Evolutionary conservation across 1,140 invertebrate species (phyloP).

Genomic region (Radopholus similis): DNA sequence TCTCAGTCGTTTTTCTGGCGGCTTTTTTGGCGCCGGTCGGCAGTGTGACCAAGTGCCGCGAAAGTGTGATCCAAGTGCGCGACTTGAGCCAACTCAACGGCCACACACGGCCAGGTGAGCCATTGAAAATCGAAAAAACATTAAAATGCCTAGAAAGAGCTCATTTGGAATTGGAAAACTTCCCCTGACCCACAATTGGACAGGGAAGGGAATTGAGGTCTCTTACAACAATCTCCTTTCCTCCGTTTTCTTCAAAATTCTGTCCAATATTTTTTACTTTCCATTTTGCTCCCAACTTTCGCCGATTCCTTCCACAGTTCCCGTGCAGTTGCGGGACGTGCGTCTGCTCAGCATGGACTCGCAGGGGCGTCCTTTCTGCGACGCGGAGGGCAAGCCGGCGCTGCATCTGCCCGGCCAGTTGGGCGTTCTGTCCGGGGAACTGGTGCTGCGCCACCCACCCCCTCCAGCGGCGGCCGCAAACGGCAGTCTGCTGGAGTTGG

Average conservation of each 20-base stretch:
- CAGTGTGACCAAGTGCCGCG: not conserved
- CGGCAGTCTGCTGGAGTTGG: not conserved
- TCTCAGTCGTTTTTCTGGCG: not conserved
- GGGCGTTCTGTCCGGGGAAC: not conserved
- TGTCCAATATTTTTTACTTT: no score
- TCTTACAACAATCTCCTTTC: not conserved
- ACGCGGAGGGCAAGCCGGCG: not conserved
- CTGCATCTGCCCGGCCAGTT: constrained; percentile 12
- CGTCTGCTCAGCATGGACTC: not conserved
- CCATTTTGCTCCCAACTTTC: no score
- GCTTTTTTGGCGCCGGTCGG: not conserved
- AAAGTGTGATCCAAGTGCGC: not conserved
- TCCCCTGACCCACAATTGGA: no score
- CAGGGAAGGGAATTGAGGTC: not conserved
- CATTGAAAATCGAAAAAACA: no score
- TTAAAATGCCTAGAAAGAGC: no score
- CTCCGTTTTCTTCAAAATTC: not conserved
- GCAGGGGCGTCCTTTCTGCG: constrained; percentile 2
- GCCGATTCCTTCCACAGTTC: not conserved
- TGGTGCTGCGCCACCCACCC: not conserved
- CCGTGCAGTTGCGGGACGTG: not conserved
- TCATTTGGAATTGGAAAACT: no score
- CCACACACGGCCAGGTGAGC: no score
- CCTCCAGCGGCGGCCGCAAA: not conserved
- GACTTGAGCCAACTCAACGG: not conserved